Percentiles rank a stretch among this genome's conserved stretches.
These are phyloP conservation scores for Coregonus sp. DNA, from an alignment of 2,797 vertebrate species.

Conservation along the genomic window DNA sequence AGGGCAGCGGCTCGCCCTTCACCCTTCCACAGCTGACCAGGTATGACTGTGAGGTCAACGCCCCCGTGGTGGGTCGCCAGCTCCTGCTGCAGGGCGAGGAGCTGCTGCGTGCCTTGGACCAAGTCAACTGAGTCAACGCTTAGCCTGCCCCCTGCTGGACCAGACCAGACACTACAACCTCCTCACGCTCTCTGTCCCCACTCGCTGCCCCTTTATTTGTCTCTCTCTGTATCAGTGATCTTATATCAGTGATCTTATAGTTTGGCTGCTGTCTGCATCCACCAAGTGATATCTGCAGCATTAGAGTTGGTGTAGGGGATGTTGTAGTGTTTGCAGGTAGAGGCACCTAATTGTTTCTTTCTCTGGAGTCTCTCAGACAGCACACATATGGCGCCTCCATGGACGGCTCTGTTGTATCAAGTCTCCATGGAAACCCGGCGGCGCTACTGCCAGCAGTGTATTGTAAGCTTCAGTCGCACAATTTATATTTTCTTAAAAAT, in stretches of 20 bases:
- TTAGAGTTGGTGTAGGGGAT: conserved; percentile 60
- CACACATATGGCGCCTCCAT: conserved; percentile 50
- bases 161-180: conserved; percentile 90
- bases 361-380: conserved; percentile 7
- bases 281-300: conserved; percentile 68
- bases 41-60: conserved; percentile 98
- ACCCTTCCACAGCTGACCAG: conserved; percentile 92
- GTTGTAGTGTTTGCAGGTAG: conserved; percentile 38
- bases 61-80: conserved; percentile 92
- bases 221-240: conserved; percentile 64
- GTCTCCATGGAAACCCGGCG: conserved; percentile 70
- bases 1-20: conserved; percentile 79
- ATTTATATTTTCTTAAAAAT: conserved; percentile 98
- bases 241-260: conserved; percentile 47
- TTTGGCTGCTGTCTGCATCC: conserved; percentile 67
- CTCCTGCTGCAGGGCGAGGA: conserved; percentile 97
- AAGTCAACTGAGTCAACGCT: conserved; percentile 86
- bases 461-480: conserved; percentile 98
- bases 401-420: conserved; percentile 58
- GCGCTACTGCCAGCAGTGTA: conserved; percentile 88
- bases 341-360: conserved; percentile 48
- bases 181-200: conserved; percentile 43
- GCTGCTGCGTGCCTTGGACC: conserved; percentile 94
- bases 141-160: conserved; percentile 77
- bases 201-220: conserved; percentile 81